Evolutionary conservation across 92 coral and sea anemone species (phyloP), one percentile per base, ranked within the genome.

Genomic region (Ricordea florida): DNA sequence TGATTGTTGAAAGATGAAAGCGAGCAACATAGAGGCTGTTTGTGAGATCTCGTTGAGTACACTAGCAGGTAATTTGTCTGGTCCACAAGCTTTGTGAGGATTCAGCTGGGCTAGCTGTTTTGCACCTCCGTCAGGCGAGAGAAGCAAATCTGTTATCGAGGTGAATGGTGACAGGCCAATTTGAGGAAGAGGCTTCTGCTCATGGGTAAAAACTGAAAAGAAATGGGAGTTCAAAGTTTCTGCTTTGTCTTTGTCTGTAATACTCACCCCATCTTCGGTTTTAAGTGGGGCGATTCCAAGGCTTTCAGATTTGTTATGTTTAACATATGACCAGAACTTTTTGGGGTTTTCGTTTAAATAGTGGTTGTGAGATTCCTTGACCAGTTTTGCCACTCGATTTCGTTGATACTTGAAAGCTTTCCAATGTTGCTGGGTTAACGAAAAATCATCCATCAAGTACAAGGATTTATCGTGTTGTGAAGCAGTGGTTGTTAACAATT

Each of bases 321-420:
- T 44, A n/a, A 74, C 64, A 27, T 82, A 55, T 0, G 82, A 82
- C 87, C 70, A 82, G 44, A 83, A 83, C 72, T 44, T 74, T 48
- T 83, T 66, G 16, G 83, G 78, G 46, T 75, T 83, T 14, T 76
- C 72, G n/a, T n/a, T n/a, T n/a, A n/a, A n/a, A n/a, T n/a, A n/a
- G n/a, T n/a, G n/a, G n/a, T n/a, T n/a, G n/a, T n/a, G n/a, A n/a
- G n/a, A n/a, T n/a, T n/a, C n/a, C n/a, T n/a, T n/a, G n/a, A n/a
- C n/a, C n/a, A n/a, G n/a, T n/a, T n/a, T n/a, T n/a, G n/a, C n/a
- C n/a, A n/a, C n/a, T n/a, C n/a, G n/a, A n/a, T n/a, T n/a, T n/a
- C n/a, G n/a, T n/a, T n/a, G n/a, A n/a, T n/a, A n/a, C n/a, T n/a
- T n/a, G n/a, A n/a, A n/a, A n/a, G n/a, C n/a, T n/a, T n/a, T n/a